phyloP scores from a whole-genome alignment of 1,140 invertebrate genomes.

The Anastatus disparis region DNA sequence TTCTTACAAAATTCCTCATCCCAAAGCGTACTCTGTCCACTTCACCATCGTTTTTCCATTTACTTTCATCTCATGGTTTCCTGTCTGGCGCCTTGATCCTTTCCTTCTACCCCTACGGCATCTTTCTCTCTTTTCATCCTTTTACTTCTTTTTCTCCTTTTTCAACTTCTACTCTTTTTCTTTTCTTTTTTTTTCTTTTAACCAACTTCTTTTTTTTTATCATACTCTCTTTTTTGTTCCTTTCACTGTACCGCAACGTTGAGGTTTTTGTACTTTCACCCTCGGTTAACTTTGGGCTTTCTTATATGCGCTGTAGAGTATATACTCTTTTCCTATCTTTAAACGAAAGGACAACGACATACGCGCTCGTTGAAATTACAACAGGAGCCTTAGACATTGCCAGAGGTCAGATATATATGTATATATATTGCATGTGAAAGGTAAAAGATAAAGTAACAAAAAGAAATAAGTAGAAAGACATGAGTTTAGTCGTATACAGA shows the following conservation, averaged over 20 bases:
- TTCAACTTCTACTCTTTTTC: too few relatives aligned
- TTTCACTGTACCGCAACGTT: background rate
- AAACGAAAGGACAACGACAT: background rate
- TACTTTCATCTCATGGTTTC: conserved; percentile 11
- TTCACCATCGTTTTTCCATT: conserved; percentile 12
- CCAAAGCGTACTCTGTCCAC: too few relatives aligned
- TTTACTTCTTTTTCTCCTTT: too few relatives aligned
- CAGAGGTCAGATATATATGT: too few relatives aligned
- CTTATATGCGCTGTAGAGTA: background rate
- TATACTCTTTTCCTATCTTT: background rate
- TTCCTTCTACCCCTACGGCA: background rate
- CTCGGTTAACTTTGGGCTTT: conserved; percentile 43
- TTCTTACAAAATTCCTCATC: too few relatives aligned
- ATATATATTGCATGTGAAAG: too few relatives aligned
- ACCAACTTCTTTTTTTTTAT: too few relatives aligned
- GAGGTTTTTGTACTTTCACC: conserved; percentile 43
- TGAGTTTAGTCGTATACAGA: background rate
- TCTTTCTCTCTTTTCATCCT: background rate
- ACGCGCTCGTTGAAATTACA: conserved; percentile 30
- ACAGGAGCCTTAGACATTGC: background rate
- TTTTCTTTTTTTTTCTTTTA: too few relatives aligned
- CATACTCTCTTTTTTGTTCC: background rate
- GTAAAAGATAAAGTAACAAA: conserved; percentile 1
- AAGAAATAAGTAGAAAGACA: background rate
- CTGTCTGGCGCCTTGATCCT: background rate